Evolutionary conservation across 92 coral and sea anemone genomes (phyloP), one percentile per base, ranked within the genome.

Genomic region (Pocillopora meandrina): DNA sequence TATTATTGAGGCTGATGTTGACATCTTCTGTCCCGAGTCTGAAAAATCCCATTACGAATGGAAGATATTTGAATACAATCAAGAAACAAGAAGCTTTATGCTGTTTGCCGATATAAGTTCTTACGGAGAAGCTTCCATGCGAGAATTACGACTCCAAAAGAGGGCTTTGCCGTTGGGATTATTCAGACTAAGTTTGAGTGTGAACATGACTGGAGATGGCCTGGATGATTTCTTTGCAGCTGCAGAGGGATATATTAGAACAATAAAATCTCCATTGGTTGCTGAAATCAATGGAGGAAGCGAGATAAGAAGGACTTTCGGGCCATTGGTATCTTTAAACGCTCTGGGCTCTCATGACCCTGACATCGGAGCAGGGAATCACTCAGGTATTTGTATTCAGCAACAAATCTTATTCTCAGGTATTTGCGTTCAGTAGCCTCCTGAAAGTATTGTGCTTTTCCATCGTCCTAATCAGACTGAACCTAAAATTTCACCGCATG

Each of bases 1-100:
- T n/a, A 81, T 75, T n/a, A 82, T 92, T 56, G 72, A 60, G 9
- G 76, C 95, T 55, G 87, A 76, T 42, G 74, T 81, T 9, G 75
- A 80, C 2, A 61, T 92, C 14, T 90, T 87, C 65, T 92, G 95
- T 69, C 95, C 95, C 14, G 95, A 86, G 71, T 92, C 95, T 9
- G 74, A 77, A 55, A 67, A 72, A 31, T 74, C 95, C 42, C 23
- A 56, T 23, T 92, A 90, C 58, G 63, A 84, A 23, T 92, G 95
- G 95, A 81, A 62, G 23, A 15, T 92, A 18, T 90, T 73, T 17
- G 57, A 65, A 65, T 14, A 63, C 73, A 7, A 92, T 69, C 15
- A 42, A 56, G 19, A 33, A 18, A 47, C 66, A 9, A 61, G 82
- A 21, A 13, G 16, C 62, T 89, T 79, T 77, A 26, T 26, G 49